A percentile compares a stretch with the other conserved stretches of the same genome.
These are phyloP conservation scores for Trachymyrmex cornetzi DNA, from an alignment of 1,140 invertebrate species.

Conservation along the genomic window DNA sequence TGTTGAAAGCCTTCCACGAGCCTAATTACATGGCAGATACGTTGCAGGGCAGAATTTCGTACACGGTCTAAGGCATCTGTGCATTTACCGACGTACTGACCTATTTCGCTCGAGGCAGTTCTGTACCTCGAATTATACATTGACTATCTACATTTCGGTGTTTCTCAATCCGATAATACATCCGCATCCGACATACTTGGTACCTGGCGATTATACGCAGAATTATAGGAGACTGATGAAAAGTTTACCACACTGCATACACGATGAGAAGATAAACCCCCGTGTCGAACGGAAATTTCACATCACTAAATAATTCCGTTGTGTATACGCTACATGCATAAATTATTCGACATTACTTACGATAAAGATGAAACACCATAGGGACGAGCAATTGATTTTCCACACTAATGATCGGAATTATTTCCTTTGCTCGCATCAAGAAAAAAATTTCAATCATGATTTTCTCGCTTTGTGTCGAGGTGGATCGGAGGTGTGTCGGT, in stretches of 20 bases:
- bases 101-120: conserved; percentile 53
- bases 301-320: conserved; percentile 33
- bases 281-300: conserved; percentile 39
- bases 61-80: conserved; percentile 10
- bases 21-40: background rate
- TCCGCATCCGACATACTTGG: background rate
- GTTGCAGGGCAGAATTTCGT: conserved; percentile 6
- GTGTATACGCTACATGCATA: background rate
- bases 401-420: background rate
- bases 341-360: conserved; percentile 7
- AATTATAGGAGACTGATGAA: conserved; percentile 11
- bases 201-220: background rate
- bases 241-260: conserved; percentile 45
- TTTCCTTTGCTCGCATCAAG: background rate
- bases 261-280: conserved; percentile 28
- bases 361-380: background rate
- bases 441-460: conserved; percentile 28
- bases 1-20: background rate
- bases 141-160: conserved; percentile 20
- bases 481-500: background rate
- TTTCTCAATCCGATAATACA: conserved; percentile 60
- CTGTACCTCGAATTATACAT: conserved; percentile 24
- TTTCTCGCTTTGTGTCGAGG: background rate
- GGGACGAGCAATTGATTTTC: conserved; percentile 30
- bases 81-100: conserved; percentile 52